phyloP scores from a whole-genome alignment of 2,888 invertebrate genomes.

The Cantharis nigra region DNA sequence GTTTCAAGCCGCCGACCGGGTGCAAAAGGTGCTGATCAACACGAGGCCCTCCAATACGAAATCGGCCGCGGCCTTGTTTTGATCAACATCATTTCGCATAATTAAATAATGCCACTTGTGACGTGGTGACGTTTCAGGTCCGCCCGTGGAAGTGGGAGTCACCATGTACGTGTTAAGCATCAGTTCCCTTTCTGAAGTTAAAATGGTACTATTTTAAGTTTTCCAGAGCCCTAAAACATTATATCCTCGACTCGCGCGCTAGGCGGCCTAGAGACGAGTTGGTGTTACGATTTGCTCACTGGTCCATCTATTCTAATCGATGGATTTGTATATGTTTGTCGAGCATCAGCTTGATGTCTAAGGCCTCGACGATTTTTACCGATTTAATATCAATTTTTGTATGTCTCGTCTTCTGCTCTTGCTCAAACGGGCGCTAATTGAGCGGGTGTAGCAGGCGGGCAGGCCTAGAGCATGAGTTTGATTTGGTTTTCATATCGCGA shows the following conservation, averaged over 20 bases:
- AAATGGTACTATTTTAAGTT: constrained; percentile 75
- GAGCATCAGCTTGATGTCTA: constrained; percentile 97
- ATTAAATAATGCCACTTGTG: constrained; percentile 40
- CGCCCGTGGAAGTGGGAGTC: constrained; percentile 96
- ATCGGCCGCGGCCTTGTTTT: constrained; percentile 13
- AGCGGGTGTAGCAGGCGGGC: constrained; percentile 48
- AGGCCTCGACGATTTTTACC: constrained; percentile 89
- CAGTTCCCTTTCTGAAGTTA: constrained; percentile 97
- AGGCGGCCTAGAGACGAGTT: constrained; percentile 54
- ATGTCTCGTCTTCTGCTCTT: constrained; percentile 46
- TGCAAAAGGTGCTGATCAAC: constrained; percentile 45
- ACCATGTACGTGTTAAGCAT: constrained; percentile 98
- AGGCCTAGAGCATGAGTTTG: constrained; percentile 52
- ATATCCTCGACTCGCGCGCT: constrained; percentile 52
- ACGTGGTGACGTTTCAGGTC: constrained; percentile 77
- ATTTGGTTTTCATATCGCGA: constrained; percentile 46
- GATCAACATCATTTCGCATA: constrained; percentile 32
- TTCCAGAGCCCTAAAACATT: constrained; percentile 41
- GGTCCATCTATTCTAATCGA: constrained; percentile 89
- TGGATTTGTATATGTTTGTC: constrained; percentile 91
- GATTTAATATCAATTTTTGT: constrained; percentile 20
- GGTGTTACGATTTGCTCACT: constrained; percentile 64
- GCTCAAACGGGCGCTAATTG: constrained; percentile 44
- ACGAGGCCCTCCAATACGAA: constrained; percentile 28
- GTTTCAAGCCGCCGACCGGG: constrained; percentile 51